Conservation (phyloP, 2,888 invertebrate species). For the Polylopha cassiicola region DNA sequence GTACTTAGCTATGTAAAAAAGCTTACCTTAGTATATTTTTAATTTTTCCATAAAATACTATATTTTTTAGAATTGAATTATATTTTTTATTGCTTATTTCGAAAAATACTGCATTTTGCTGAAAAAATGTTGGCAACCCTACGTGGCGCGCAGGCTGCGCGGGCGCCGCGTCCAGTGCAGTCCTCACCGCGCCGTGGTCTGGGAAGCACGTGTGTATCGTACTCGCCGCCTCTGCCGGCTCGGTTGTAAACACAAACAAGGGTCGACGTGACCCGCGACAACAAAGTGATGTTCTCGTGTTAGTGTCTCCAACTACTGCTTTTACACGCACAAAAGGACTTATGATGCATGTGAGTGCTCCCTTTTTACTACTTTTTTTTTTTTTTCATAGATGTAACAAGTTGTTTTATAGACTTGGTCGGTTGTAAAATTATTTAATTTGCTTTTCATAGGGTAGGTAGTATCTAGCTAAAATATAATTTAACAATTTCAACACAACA, state of each 20-base stretch:
- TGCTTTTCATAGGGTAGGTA: too few relatives aligned
- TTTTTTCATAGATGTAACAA: background rate
- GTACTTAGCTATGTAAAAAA: too few relatives aligned
- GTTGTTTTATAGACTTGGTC: background rate
- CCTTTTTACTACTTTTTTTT: slow-evolving; percentile 3
- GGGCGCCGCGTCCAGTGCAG: slow-evolving; percentile 32
- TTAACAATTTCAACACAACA: too few relatives aligned
- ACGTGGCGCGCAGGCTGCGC: slow-evolving; percentile 27
- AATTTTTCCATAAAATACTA: too few relatives aligned
- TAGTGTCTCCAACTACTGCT: slow-evolving; percentile 46
- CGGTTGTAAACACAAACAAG: slow-evolving; percentile 45
- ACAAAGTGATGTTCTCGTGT: slow-evolving; percentile 57
- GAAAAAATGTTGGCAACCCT: too few relatives aligned
- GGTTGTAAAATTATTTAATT: too few relatives aligned
- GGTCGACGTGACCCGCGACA: slow-evolving; percentile 43
- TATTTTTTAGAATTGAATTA: too few relatives aligned
- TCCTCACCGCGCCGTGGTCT: slow-evolving; percentile 42
- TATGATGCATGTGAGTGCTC: slow-evolving; percentile 70
- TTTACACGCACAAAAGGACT: slow-evolving; percentile 38
- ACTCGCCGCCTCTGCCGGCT: slow-evolving; percentile 1
- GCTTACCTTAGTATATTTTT: too few relatives aligned
- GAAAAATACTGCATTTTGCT: slow-evolving; percentile 6
- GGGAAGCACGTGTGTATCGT: slow-evolving; percentile 37
- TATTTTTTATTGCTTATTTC: too few relatives aligned
- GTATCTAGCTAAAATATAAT: too few relatives aligned